A percentile compares a stretch with the other conserved stretches of the same genome.
These are phyloP conservation scores for Dasysyrphus tricinctus DNA, from an alignment of 2,888 invertebrate genomes.

Conservation along the genomic window DNA sequence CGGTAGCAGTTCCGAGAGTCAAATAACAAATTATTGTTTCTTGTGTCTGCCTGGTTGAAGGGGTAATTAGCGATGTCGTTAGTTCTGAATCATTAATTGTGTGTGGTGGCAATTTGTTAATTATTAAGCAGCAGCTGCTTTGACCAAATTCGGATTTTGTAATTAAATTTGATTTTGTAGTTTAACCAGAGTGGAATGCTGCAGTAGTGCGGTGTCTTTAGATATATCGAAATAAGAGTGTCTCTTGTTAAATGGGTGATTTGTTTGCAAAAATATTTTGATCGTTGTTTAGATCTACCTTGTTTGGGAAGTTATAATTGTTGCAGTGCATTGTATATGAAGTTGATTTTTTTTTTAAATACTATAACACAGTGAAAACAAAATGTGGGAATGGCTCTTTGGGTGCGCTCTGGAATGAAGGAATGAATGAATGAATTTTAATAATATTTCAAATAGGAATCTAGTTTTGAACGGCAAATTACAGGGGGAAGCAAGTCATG, in stretches of 20 bases:
- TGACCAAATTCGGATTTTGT: constrained; percentile 37
- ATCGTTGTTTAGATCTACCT: constrained; percentile 5
- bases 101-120: constrained; percentile 69
- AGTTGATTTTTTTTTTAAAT: not conserved
- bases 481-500: not conserved
- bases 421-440: not conserved
- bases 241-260: constrained; percentile 36
- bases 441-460: not conserved
- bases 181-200: not conserved
- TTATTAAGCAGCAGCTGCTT: constrained; percentile 47
- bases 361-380: not conserved
- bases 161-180: constrained; percentile 39
- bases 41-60: not conserved
- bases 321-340: not conserved
- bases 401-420: constrained; percentile 13
- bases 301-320: constrained; percentile 8
- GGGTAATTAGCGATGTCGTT: constrained; percentile 65
- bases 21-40: constrained; percentile 63
- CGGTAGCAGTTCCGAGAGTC: constrained; percentile 39
- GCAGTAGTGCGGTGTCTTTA: constrained; percentile 20
- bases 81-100: constrained; percentile 68
- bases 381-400: not conserved
- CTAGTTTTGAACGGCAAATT: not conserved
- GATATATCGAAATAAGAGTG: constrained; percentile 23
- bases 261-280: constrained; percentile 32